These are phyloP conservation scores for Staurois parvus DNA, from an alignment of 2,797 vertebrate species.

Conservation along the genomic window DNA sequence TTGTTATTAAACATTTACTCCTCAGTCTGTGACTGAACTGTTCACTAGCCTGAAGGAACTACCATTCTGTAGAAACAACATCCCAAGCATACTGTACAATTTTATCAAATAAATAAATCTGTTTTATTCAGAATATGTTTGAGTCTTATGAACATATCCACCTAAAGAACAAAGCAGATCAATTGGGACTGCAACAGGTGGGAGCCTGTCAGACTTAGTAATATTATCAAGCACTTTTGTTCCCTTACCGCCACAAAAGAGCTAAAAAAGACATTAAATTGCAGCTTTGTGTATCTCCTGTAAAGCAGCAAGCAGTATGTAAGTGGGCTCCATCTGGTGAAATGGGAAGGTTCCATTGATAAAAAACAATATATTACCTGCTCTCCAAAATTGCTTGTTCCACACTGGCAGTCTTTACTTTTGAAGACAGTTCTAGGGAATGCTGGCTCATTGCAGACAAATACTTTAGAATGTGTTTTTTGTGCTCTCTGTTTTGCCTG, in stretches of 20 bases:
- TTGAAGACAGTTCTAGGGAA: constrained; percentile 82
- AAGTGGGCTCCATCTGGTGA: too few relatives aligned
- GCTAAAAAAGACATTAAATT: not conserved
- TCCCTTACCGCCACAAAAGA: not conserved
- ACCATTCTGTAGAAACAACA: too few relatives aligned
- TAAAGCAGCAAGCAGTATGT: not conserved
- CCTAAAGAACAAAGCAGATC: too few relatives aligned
- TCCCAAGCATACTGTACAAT: too few relatives aligned
- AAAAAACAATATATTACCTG: constrained; percentile 79
- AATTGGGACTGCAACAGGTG: not conserved
- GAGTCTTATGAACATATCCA: too few relatives aligned
- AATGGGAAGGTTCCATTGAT: not conserved
- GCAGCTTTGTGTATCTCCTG: not conserved
- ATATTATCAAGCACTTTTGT: not conserved
- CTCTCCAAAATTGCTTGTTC: constrained; percentile 95
- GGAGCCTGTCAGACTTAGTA: not conserved
- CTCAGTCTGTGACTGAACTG: too few relatives aligned
- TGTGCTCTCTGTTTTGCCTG: constrained; percentile 97
- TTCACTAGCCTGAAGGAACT: too few relatives aligned
- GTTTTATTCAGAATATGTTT: too few relatives aligned
- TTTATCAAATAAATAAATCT: too few relatives aligned
- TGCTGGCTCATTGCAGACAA: constrained; percentile 94
- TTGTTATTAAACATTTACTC: too few relatives aligned
- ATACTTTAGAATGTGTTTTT: constrained; percentile 95
- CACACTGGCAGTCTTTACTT: constrained; percentile 84